phyloP scores from a whole-genome alignment of 2,888 invertebrate genomes.

The Lochmaea capreae region DNA sequence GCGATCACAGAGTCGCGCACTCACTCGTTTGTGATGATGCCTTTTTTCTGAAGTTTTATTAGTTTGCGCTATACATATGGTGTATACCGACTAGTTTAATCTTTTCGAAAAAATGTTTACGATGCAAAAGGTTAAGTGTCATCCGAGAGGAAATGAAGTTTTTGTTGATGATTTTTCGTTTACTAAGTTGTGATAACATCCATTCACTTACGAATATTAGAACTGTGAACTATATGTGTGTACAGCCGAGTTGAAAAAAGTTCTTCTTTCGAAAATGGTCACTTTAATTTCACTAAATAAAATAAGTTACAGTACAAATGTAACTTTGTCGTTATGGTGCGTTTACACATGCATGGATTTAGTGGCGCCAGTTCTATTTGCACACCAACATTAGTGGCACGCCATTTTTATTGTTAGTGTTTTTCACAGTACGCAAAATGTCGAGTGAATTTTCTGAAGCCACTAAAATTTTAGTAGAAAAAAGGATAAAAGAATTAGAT shows the following conservation, averaged over 20 bases:
- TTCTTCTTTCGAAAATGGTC: too few species aligned
- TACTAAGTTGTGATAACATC: conserved; percentile 11
- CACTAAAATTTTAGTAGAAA: too few species aligned
- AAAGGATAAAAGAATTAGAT: too few species aligned
- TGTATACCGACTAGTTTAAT: conserved; percentile 10
- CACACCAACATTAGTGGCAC: too few species aligned
- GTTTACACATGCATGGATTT: too few species aligned
- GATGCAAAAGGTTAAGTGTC: conserved; percentile 9
- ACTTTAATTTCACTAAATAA: too few species aligned
- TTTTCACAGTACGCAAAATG: too few species aligned
- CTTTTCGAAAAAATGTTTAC: conserved; percentile 24
- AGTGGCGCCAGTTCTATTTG: too few species aligned
- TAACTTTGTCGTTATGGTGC: too few species aligned
- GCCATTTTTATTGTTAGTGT: too few species aligned
- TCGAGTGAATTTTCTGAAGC: too few species aligned
- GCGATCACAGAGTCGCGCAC: conserved; percentile 54
- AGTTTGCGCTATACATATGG: conserved; percentile 31
- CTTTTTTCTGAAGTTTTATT: conserved; percentile 36
- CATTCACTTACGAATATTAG: conserved; percentile 6
- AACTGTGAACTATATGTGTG: not conserved
- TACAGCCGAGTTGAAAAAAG: not conserved
- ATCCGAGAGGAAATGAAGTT: conserved; percentile 17
- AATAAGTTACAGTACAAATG: too few species aligned
- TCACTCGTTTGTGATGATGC: conserved; percentile 48
- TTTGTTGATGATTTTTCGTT: conserved; percentile 17